Evolutionary conservation across 2,113 vertebrate species (phyloP).

Genomic region (Pithys albifrons): DNA sequence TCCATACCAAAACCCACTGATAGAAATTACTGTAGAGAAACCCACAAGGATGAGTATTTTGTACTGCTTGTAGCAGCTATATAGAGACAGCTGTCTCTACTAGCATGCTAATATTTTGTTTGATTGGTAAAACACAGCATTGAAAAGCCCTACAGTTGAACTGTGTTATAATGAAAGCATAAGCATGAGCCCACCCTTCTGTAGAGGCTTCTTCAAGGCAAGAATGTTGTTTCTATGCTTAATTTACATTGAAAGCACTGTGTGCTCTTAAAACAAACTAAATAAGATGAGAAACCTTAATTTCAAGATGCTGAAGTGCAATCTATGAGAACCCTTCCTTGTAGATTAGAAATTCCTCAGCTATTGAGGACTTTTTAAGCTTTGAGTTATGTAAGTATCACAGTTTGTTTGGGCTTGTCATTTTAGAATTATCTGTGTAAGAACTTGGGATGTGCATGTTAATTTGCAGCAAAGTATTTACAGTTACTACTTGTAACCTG

Average conservation of each 20-base stretch:
- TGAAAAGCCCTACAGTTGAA: neutral
- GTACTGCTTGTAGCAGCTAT: neutral
- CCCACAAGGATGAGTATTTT: neutral
- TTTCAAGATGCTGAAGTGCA: neutral
- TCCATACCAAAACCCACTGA: constrained; percentile 71
- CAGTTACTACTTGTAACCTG: neutral
- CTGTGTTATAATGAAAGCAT: neutral
- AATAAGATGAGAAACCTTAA: neutral
- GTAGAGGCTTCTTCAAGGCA: neutral
- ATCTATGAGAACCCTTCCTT: neutral
- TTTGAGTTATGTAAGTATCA: neutral
- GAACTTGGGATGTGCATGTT: neutral
- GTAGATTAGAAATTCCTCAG: neutral
- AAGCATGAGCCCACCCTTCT: neutral
- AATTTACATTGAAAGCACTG: neutral
- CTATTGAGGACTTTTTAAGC: neutral
- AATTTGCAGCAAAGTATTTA: neutral
- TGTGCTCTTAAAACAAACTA: neutral
- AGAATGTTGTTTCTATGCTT: neutral
- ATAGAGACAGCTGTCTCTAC: neutral
- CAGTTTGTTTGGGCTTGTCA: neutral
- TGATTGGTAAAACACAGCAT: neutral
- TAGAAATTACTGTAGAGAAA: neutral
- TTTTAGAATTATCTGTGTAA: neutral
- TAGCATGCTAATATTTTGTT: neutral